Percentiles rank a stretch among this genome's conserved stretches.
Evolutionary conservation across 2,113 vertebrate genomes (phyloP).

Genomic region (Microtus ochrogaster): DNA sequence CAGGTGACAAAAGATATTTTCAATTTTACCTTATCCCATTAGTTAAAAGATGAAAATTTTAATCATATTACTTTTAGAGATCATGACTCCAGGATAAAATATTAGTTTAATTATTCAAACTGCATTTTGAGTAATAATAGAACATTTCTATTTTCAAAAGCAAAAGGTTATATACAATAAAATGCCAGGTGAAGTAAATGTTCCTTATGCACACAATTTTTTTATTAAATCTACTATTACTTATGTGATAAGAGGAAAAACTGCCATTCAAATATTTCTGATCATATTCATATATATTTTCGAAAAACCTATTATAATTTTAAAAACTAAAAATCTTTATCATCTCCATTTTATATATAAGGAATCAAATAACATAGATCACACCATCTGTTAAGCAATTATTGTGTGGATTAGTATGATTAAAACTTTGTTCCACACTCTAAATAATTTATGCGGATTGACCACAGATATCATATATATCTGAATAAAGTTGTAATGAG

Average conservation of each 20-base stretch:
- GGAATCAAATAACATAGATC: background rate
- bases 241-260: background rate
- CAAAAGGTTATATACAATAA: background rate
- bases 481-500: background rate
- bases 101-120: slow-evolving; percentile 54
- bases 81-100: background rate
- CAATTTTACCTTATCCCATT: background rate
- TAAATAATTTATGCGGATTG: background rate
- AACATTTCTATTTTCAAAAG: background rate
- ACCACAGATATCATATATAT: background rate
- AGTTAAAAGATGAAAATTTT: background rate
- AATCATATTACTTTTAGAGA: slow-evolving; percentile 56
- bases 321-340: background rate
- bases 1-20: background rate
- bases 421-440: background rate
- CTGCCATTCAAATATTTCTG: background rate
- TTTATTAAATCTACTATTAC: background rate
- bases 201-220: background rate
- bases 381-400: background rate
- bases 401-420: background rate
- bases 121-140: background rate
- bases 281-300: background rate
- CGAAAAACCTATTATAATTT: background rate
- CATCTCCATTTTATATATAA: background rate
- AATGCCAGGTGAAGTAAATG: background rate